These are phyloP conservation scores for Drosophila aff. DNA, from an alignment of 1,140 invertebrate species.

Conservation along the genomic window DNA sequence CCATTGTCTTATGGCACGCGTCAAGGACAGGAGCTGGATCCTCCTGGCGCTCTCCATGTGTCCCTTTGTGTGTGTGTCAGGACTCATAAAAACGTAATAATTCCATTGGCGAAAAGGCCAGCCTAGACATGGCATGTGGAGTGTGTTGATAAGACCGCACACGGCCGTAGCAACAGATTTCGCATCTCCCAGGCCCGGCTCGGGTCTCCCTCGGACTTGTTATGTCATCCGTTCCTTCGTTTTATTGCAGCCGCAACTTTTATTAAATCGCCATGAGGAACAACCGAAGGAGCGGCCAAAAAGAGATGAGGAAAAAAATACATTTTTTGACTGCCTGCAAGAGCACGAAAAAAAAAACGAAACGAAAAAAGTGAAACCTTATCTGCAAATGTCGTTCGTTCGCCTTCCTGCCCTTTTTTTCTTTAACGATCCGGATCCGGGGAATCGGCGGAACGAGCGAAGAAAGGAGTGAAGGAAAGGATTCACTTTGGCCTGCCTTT, in stretches of 20 bases:
- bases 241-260: constrained; percentile 82
- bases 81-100: constrained; percentile 75
- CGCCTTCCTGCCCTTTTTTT: constrained; percentile 38
- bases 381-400: constrained; percentile 79
- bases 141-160: constrained; percentile 66
- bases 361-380: constrained; percentile 56
- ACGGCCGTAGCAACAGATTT: constrained; percentile 70
- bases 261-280: constrained; percentile 71
- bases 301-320: constrained; percentile 21
- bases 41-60: not conserved
- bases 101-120: constrained; percentile 65
- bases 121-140: constrained; percentile 48
- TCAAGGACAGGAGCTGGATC: constrained; percentile 37
- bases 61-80: constrained; percentile 2
- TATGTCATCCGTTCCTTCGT: constrained; percentile 48
- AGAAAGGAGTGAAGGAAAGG: constrained; percentile 48
- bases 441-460: constrained; percentile 5
- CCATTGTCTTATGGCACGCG: constrained; percentile 71
- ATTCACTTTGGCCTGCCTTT: constrained; percentile 64
- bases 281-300: constrained; percentile 21
- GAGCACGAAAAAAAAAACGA: not conserved
- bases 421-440: constrained; percentile 31
- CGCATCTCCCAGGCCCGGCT: constrained; percentile 11
- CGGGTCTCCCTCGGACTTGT: constrained; percentile 28
- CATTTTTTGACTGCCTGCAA: constrained; percentile 31